A percentile compares a stretch with the other conserved stretches of the same genome.
These are phyloP conservation scores for Sesamia inferens DNA, from an alignment of 2,888 invertebrate genomes.

Conservation along the genomic window DNA sequence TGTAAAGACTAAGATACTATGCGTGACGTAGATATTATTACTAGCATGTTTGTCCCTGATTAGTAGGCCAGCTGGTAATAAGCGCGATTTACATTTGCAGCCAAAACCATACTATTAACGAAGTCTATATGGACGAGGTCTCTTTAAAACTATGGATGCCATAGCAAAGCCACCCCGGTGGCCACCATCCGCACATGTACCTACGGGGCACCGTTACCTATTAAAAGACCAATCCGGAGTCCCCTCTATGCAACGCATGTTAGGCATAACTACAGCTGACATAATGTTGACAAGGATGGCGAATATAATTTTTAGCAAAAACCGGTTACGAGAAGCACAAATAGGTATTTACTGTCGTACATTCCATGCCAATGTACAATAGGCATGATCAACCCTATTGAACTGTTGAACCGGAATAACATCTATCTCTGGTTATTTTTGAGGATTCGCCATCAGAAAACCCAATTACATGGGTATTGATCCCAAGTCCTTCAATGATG, in stretches of 20 bases:
- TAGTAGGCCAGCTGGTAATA: background rate
- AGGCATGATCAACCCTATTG: conserved; percentile 45
- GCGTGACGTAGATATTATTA: background rate
- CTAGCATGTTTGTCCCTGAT: background rate
- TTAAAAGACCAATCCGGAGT: too few relatives aligned
- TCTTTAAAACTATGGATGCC: background rate
- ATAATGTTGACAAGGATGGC: background rate
- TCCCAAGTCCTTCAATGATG: conserved; percentile 15
- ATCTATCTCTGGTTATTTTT: conserved; percentile 33
- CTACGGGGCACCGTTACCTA: too few relatives aligned
- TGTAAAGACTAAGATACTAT: background rate
- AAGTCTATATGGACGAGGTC: background rate
- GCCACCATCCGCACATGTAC: too few relatives aligned
- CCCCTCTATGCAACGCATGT: too few relatives aligned
- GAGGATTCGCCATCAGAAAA: conserved; percentile 45
- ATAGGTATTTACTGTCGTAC: background rate
- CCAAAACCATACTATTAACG: background rate
- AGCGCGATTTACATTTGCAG: background rate
- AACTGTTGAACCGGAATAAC: conserved; percentile 22
- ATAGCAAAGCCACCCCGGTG: too few relatives aligned
- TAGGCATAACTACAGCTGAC: background rate
- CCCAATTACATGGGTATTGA: conserved; percentile 41
- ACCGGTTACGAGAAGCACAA: background rate
- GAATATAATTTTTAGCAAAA: background rate
- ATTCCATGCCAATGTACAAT: conserved; percentile 16